These are phyloP conservation scores for Cetonia aurata DNA, from an alignment of 2,888 invertebrate genomes.

Conservation along the genomic window DNA sequence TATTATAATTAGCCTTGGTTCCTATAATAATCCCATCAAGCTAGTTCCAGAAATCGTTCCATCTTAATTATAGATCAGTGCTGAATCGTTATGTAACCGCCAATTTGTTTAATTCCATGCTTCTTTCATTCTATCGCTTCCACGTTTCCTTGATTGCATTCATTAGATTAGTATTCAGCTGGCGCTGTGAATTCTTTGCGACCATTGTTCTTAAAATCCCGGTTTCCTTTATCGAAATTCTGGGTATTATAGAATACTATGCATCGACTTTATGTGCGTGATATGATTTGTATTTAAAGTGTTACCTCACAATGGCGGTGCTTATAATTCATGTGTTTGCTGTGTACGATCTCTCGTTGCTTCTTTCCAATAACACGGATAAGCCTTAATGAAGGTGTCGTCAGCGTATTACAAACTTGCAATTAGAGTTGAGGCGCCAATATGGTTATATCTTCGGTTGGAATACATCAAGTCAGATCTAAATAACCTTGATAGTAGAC, in stretches of 20 bases:
- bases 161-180: conserved; percentile 28
- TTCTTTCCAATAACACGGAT: neutral
- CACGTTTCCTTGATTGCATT: conserved; percentile 6
- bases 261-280: neutral
- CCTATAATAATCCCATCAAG: neutral
- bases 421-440: too few relatives aligned
- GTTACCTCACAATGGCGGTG: neutral
- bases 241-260: neutral
- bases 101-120: conserved; percentile 8
- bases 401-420: too few relatives aligned
- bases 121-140: neutral
- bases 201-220: neutral
- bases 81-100: neutral
- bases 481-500: too few relatives aligned
- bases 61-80: conserved; percentile 6
- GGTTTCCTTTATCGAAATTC: neutral
- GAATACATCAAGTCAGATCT: too few relatives aligned
- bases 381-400: too few relatives aligned
- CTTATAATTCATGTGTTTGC: neutral
- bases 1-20: too few relatives aligned
- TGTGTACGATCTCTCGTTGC: neutral
- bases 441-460: too few relatives aligned
- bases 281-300: too few relatives aligned
- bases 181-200: neutral
- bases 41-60: neutral